These are phyloP conservation scores for Thecophora atra DNA, from an alignment of 2,888 invertebrate species.

Conservation along the genomic window DNA sequence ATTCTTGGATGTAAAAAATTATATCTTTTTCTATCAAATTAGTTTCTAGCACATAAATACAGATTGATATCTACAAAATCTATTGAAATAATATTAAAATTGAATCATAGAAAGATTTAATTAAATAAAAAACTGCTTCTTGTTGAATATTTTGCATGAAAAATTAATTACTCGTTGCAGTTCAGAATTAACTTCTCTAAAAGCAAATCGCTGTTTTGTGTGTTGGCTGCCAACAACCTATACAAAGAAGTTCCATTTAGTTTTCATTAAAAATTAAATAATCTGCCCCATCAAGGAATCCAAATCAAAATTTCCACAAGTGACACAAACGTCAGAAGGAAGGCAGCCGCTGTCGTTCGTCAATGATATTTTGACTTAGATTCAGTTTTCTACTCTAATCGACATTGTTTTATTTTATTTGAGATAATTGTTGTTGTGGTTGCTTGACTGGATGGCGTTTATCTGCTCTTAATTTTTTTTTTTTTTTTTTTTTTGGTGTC, in stretches of 20 bases:
- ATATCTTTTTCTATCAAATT: no score
- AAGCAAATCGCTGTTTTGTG: not conserved
- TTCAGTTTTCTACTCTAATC: not conserved
- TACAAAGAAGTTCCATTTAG: conserved; percentile 31
- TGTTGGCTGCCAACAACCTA: not conserved
- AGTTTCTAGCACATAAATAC: no score
- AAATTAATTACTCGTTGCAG: not conserved
- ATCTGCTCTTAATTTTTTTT: no score
- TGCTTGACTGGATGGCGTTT: no score
- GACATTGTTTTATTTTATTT: not conserved
- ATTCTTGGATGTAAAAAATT: no score
- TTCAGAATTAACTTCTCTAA: not conserved
- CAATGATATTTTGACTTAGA: no score
- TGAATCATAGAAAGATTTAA: no score
- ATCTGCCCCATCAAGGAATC: conserved; percentile 30
- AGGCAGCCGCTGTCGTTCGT: not conserved
- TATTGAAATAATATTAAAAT: no score
- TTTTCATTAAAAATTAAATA: conserved; percentile 31
- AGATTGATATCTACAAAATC: no score
- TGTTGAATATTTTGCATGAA: not conserved
- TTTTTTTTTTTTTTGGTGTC: no score
- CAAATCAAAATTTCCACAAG: conserved; percentile 19
- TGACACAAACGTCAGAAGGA: not conserved
- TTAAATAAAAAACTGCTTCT: no score
- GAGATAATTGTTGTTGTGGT: conserved; percentile 9